A percentile compares a stretch with the other conserved stretches of the same genome.
These are phyloP conservation scores for Pyrgilauda ruficollis DNA, from an alignment of 2,113 vertebrate species.

Conservation along the genomic window DNA sequence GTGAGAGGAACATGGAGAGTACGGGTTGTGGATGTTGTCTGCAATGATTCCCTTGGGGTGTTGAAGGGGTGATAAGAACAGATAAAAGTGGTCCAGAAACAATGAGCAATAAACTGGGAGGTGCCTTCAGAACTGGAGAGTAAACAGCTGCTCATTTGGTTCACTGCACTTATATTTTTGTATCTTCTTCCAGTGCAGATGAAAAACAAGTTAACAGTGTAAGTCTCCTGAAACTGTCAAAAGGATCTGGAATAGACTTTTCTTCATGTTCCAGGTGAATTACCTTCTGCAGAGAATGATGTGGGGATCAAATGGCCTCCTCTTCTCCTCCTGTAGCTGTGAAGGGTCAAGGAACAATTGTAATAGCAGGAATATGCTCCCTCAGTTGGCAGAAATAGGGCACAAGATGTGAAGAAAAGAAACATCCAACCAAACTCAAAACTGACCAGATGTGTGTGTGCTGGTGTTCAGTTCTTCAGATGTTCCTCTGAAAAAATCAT, in stretches of 20 bases:
- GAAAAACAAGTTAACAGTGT: not conserved
- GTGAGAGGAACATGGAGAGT: not conserved
- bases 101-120: not conserved
- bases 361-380: not conserved
- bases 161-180: not conserved
- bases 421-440: not conserved
- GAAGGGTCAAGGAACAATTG: not conserved
- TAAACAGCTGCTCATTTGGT: not conserved
- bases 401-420: not conserved
- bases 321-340: not conserved
- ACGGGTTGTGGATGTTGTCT: not conserved
- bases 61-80: not conserved
- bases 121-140: not conserved
- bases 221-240: not conserved
- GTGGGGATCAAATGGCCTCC: not conserved
- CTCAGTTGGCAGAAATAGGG: not conserved
- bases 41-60: not conserved
- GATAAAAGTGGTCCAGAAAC: not conserved
- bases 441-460: rapidly evolving
- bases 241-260: not conserved
- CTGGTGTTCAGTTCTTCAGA: not conserved
- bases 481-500: not conserved
- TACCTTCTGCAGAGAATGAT: not conserved
- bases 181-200: not conserved
- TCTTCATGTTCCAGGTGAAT: not conserved